These are phyloP conservation scores for Orientallactaga bullata DNA, from an alignment of 2,113 vertebrate genomes.

Conservation along the genomic window DNA sequence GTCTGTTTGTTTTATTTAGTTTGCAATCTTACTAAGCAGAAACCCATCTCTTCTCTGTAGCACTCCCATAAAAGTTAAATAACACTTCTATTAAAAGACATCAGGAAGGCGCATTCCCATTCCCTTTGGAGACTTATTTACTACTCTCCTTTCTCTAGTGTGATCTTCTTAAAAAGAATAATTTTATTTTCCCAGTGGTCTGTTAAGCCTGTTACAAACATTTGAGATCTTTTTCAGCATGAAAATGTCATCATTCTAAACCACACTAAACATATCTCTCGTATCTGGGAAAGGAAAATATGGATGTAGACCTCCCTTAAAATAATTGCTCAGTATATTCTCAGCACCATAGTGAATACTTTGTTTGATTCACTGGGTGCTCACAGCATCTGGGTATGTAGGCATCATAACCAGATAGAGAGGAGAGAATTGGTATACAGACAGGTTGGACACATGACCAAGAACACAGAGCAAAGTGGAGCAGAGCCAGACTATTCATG, in stretches of 20 bases:
- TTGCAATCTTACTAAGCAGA: constrained; percentile 49
- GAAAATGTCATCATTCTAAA: not conserved
- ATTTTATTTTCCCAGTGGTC: constrained; percentile 18
- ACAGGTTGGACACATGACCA: not conserved
- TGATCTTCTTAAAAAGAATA: constrained; percentile 43
- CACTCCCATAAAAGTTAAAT: constrained; percentile 72
- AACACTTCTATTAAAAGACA: constrained; percentile 69
- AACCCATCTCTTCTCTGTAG: constrained; percentile 43
- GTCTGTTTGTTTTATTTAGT: constrained; percentile 70
- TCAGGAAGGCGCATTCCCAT: not conserved
- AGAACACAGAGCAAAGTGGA: rapidly evolving
- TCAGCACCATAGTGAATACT: not conserved
- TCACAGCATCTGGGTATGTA: rapidly evolving
- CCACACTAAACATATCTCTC: not conserved
- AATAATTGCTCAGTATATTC: not conserved
- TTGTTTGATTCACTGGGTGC: no score
- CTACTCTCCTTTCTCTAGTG: not conserved
- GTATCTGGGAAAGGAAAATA: not conserved
- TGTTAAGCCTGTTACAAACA: not conserved
- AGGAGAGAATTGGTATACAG: not conserved
- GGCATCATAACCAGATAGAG: rapidly evolving
- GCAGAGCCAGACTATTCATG: rapidly evolving
- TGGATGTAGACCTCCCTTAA: not conserved
- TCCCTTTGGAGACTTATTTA: constrained; percentile 42
- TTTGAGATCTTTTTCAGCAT: not conserved